Base-by-base conservation (phyloP, 2,888 invertebrate genomes). In the Polydrusus cervinus region DNA sequence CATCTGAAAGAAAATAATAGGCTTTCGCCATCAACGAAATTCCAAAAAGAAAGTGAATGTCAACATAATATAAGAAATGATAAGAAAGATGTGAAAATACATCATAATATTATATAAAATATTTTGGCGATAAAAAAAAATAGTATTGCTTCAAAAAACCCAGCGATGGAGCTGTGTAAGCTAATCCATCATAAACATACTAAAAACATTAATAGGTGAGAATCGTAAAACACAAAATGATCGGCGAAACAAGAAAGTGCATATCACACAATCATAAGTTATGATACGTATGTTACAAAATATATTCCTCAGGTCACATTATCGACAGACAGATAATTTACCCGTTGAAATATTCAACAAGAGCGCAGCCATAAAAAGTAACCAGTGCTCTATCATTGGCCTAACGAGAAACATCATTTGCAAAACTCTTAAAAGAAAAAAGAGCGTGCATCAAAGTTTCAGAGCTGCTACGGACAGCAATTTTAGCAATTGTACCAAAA, bases 381-480 rank as follows among this genome's bases (percentile, higher is more conserved):
- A 47, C 47, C 20, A 30, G 3, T 64, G 64, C 43, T 65, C 43
- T 30, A 49, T 65, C 65, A 65, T 49, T 51, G 65, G 30, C 65
- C 49, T 65, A 65, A 65, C 65, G 65, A 65, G 65, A 65, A 30
- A 49, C 65, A 65, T 65, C 49, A 65, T 65, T 65, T 65, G 49
- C 49, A 30, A 51, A 49, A 65, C 34, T 47, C 8, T 9, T 30
- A 34, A 49, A 65, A 49, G 64, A 65, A 49, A 65, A 65, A 34
- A 65, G 65, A n/a, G 2, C 25, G 34, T 49, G n/a, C 49, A 65
- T 65, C 45, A 65, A 65, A 65, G 14, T 49, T 49, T 65, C 49
- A 70, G 20, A 43, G 20, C 69, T 34, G 34, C 34, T 34, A 34
- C 10, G 43, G 43, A 9, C 13, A 10, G 5, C 43, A 1, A 43